Evolutionary conservation across 2,113 vertebrate genomes (phyloP).

Genomic region (Enhydra lutris): DNA sequence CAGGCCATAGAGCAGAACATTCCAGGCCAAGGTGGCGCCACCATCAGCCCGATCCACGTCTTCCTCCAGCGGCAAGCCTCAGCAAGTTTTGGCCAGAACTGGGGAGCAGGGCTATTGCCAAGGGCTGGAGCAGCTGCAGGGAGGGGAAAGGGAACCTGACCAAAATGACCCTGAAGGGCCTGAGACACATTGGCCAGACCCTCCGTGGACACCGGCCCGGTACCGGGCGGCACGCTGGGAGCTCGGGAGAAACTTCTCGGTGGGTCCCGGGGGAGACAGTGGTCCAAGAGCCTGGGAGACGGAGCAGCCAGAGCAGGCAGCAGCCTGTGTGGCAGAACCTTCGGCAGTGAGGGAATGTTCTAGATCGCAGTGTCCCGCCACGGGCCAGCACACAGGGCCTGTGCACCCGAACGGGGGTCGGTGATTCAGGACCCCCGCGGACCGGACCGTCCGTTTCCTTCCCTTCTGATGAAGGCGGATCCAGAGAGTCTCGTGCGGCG

Average conservation of each 20-base stretch:
- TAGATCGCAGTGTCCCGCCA: fast-evolving
- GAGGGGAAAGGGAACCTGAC: fast-evolving
- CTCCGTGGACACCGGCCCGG: fast-evolving
- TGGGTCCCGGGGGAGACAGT: fast-evolving
- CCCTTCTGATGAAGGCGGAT: too few relatives aligned
- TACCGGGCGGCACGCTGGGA: fast-evolving
- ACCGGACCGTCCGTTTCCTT: fast-evolving
- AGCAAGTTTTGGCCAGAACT: neutral
- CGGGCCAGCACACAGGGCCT: fast-evolving
- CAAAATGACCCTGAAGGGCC: neutral
- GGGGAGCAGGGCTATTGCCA: neutral
- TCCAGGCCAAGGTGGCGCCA: slow-evolving; percentile 5
- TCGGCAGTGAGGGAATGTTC: neutral
- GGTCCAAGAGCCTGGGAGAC: neutral
- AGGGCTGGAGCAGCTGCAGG: neutral
- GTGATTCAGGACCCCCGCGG: fast-evolving
- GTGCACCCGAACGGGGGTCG: neutral
- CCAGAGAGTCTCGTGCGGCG: fast-evolving
- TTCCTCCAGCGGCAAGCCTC: neutral
- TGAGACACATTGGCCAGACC: fast-evolving
- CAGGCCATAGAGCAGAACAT: neutral
- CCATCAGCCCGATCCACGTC: neutral
- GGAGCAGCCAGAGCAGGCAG: neutral
- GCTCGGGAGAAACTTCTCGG: fast-evolving
- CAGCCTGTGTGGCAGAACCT: neutral